Base-by-base conservation (phyloP, 2,113 vertebrate genomes). In the Pholis gunnellus region DNA sequence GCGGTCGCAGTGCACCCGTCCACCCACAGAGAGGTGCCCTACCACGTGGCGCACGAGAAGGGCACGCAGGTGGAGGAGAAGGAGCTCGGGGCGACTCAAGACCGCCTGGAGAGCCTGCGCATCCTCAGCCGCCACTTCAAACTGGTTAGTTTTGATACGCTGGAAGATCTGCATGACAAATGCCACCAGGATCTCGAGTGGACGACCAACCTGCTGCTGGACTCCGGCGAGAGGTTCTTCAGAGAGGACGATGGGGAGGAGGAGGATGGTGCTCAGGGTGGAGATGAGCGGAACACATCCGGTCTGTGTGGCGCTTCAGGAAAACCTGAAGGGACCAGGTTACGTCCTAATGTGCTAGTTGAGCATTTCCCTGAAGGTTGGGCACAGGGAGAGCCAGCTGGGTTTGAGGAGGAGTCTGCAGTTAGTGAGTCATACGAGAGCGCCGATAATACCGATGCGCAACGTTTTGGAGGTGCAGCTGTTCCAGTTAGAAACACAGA, bases 161-260 rank as follows among this genome's bases (percentile, higher is more conserved):
- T 99, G 59, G 97, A 97, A 81, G 98, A 99, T 93, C 93, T 99
- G 52, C 99, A 97, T 93, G 97, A 99, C 85, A 97, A 97, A 88
- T 99, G 98, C 92, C 96, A 97, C 84, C 96, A 96, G 87, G 97
- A 99, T 91, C 94, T 99, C 75, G 96, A 97, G 69, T 99, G 98
- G 98, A 95, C 96, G 65, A 99, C 96, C 48, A 98, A 98, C 81
- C 88, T 99, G 63, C 91, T 99, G 54, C 92, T 99, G 86, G 98
- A 99, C 91, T 99, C 97, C 22, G 96, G 96, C 80, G 97, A 97
- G 86, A 96, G 95, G 87, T 93, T 99, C 63, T 90, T 94, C 75
- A 95, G 94, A 81, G 96, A 95, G 15, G 92, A 95, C 25, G 95
- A 94, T n/a, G 85, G 11, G 29, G 29, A 67, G 8, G 78, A 40